These are phyloP conservation scores for Coreius guichenoti DNA, from an alignment of 2,797 vertebrate genomes.

Conservation along the genomic window DNA sequence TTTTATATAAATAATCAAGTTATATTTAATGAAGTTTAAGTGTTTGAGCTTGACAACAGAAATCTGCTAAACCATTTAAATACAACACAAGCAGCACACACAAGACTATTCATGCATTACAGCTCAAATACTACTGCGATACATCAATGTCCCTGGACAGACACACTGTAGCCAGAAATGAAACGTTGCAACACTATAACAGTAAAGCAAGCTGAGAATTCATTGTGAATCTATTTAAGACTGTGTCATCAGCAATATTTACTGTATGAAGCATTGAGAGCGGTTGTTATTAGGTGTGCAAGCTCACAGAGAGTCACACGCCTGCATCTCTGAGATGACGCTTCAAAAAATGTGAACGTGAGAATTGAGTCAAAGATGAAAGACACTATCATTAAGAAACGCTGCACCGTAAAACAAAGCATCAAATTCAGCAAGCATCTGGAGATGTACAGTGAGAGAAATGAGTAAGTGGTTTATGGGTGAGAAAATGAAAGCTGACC, in stretches of 20 bases:
- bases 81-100: neutral
- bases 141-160: neutral
- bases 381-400: neutral
- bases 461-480: constrained; percentile 37
- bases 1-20: neutral
- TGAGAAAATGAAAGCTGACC: constrained; percentile 55
- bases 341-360: neutral
- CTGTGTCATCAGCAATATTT: neutral
- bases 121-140: neutral
- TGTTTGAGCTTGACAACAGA: neutral
- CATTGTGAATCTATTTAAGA: neutral
- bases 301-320: neutral
- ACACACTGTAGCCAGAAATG: neutral
- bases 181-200: neutral
- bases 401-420: neutral
- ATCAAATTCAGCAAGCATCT: neutral
- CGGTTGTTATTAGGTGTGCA: neutral
- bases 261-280: neutral
- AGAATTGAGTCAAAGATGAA: neutral
- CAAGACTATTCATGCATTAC: neutral
- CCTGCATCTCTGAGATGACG: too few species aligned
- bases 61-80: neutral
- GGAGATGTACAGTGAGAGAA: constrained; percentile 30
- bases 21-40: neutral
- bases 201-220: neutral